Percentiles rank a stretch among this genome's conserved stretches.
phyloP scores from a whole-genome alignment of 2,888 invertebrate species.

The Cantharis nigra region DNA sequence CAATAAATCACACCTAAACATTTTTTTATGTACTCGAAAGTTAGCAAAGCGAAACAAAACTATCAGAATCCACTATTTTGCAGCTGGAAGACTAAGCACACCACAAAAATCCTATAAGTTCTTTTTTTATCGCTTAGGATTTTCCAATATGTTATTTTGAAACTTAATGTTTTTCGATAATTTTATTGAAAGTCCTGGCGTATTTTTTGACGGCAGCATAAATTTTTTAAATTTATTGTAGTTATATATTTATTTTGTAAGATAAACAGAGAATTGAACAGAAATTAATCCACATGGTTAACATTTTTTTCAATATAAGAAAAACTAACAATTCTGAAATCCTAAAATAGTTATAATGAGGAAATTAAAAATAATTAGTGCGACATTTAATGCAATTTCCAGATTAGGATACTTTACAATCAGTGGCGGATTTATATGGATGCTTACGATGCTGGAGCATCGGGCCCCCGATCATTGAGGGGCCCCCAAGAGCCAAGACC shows the following conservation, averaged over 20 bases:
- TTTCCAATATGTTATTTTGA: not conserved
- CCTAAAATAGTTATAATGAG: no score
- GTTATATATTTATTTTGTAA: not conserved
- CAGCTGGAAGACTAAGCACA: not conserved
- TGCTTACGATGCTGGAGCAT: no score
- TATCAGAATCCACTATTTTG: not conserved
- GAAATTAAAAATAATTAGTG: no score
- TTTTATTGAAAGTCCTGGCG: not conserved
- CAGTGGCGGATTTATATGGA: no score
- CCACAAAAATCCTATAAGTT: not conserved
- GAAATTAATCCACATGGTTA: not conserved
- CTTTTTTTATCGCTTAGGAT: not conserved
- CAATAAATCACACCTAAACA: not conserved
- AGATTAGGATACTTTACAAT: no score
- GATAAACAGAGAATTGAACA: not conserved
- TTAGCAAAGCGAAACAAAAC: not conserved
- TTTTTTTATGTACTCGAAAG: not conserved
- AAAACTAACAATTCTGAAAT: no score
- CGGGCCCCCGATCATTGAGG: no score
- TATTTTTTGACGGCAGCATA: not conserved
- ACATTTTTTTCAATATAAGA: no score
- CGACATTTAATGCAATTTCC: no score
- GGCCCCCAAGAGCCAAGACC: no score
- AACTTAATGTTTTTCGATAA: not conserved
- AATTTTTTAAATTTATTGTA: not conserved